Percentiles rank a stretch among this genome's conserved stretches.
phyloP scores from a whole-genome alignment of 2,888 invertebrate species.

The Leptinotarsa haldemani region DNA sequence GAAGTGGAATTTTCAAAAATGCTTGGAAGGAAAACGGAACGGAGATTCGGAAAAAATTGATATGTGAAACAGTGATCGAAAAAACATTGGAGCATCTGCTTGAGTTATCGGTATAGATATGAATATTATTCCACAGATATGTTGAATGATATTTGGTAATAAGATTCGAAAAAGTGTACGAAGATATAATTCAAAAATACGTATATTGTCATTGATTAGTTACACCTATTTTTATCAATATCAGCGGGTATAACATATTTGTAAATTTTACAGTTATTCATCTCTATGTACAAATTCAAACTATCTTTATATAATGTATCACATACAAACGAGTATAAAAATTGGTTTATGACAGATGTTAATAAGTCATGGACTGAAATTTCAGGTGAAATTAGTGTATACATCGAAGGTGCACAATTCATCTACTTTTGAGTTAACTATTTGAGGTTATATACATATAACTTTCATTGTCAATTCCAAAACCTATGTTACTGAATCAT shows the following conservation, averaged over 20 bases:
- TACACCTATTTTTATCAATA: conserved; percentile 22
- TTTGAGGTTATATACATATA: background rate
- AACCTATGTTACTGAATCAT: too few species aligned
- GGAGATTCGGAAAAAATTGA: background rate
- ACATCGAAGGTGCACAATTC: conserved; percentile 20
- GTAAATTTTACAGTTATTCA: background rate
- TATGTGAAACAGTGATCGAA: too few species aligned
- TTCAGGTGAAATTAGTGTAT: background rate
- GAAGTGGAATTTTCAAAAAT: too few species aligned
- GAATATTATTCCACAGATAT: conserved; percentile 2
- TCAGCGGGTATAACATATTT: background rate
- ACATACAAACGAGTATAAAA: conserved; percentile 32
- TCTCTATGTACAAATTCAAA: conserved; percentile 19
- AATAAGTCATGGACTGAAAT: background rate
- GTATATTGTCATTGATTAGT: conserved; percentile 37
- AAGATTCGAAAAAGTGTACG: conserved; percentile 10
- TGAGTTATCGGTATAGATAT: conserved; percentile 2
- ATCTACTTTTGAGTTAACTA: background rate
- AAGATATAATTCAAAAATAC: conserved; percentile 8
- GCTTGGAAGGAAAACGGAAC: too few species aligned
- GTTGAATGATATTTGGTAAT: conserved; percentile 21
- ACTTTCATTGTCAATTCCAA: too few species aligned
- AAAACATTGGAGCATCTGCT: too few species aligned
- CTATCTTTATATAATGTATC: conserved; percentile 23
- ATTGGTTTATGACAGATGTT: conserved; percentile 5